Conservation (phyloP, 2,113 vertebrate species). For the Dunckerocampus dactyliophorus region DNA sequence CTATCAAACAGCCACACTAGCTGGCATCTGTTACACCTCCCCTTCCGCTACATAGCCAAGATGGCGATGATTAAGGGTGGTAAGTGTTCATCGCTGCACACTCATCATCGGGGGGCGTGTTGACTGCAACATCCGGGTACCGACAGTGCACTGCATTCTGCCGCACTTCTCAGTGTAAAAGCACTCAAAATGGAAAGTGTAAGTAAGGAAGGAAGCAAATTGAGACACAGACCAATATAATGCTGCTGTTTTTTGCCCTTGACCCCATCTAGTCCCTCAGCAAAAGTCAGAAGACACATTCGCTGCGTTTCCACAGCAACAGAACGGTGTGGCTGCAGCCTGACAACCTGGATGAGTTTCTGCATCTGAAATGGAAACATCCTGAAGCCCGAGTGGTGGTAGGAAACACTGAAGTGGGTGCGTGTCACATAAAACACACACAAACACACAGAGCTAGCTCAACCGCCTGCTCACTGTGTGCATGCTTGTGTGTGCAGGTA, state of each 20-base stretch:
- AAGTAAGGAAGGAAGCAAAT: too few species aligned
- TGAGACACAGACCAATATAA: too few species aligned
- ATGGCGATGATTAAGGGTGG: too few species aligned
- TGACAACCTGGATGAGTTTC: conserved; percentile 72
- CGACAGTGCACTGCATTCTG: too few species aligned
- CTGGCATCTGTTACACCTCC: too few species aligned
- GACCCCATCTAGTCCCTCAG: conserved; percentile 67
- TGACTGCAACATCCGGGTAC: too few species aligned
- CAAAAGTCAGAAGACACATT: conserved; percentile 38
- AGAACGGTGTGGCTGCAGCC: conserved; percentile 87
- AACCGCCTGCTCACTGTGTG: neutral
- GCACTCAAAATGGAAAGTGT: too few species aligned
- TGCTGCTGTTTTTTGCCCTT: neutral
- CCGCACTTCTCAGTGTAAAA: too few species aligned
- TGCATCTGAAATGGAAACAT: conserved; percentile 79
- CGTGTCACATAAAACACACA: conserved; percentile 42
- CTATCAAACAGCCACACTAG: too few species aligned
- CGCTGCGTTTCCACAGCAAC: conserved; percentile 79
- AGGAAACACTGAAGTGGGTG: conserved; percentile 97
- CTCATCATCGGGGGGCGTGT: too few species aligned
- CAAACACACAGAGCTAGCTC: neutral
- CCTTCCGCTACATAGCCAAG: too few species aligned
- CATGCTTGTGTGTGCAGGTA: conserved; percentile 42
- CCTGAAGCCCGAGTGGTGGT: conserved; percentile 85
- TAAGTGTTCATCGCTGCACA: too few species aligned